Evolutionary conservation across 1,140 invertebrate species (phyloP), one percentile per base, ranked within the genome.

Genomic region (Sitobion miscanthi): DNA sequence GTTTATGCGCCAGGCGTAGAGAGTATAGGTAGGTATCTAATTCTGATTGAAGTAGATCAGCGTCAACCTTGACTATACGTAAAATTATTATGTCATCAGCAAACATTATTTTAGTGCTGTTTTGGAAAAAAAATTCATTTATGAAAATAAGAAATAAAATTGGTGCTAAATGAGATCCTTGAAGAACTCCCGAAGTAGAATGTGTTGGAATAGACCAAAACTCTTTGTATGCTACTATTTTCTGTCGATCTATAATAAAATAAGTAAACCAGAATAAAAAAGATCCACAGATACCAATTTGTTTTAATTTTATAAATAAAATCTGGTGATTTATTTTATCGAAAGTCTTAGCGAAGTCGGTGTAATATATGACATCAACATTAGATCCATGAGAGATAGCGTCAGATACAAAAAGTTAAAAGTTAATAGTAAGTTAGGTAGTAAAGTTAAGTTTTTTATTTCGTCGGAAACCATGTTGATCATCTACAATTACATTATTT

Each of bases 131-230:
- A 38, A 94, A 94, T 93, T 95, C 94, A 94, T 95, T 95, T 35
- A 95, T 94, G 87, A 94, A 95, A 35, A 95, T 35, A 21, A 94
- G 87, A 94, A 95, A 95, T 35, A 95, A 57, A 8, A 95, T 69
- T 45, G 94, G 94, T 35, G 94, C 94, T 7, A 95, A 52, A 47
- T 94, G 94, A 21, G 94, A 95, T 38, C 38, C 95, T 90, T 95
- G 94, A 4, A 94, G 94, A n/a, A 95, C 94, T 1, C 94, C 94
- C 8, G 94, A 94, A 35, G 87, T 89, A 57, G 54, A 52, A 57
- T 14, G n/a, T 35, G 57, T 89, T 52, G 87, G 7, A 52, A 52
- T 52, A 52, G 52, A 52, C 52, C 52, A 52, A 52, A 52, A 52
- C 52, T 52, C 52, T 52, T 52, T 52, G 52, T 52, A 52, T 11